Conservation (phyloP, 2,888 invertebrate genomes). For the Caenorhabditis imperialis region DNA sequence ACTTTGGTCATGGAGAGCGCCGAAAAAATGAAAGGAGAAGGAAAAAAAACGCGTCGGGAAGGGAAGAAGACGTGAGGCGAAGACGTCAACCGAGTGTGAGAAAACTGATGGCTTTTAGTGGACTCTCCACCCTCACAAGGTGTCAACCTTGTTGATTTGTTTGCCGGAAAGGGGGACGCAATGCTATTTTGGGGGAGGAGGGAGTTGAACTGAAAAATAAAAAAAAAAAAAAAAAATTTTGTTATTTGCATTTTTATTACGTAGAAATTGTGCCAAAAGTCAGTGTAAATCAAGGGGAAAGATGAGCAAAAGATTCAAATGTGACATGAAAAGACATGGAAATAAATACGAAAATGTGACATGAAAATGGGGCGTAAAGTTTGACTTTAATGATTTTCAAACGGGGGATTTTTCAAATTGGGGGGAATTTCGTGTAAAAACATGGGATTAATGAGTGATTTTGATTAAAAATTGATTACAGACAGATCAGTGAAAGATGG, state of each 20-base stretch:
- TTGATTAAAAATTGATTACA: conserved; percentile 12
- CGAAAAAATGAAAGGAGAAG: conserved; percentile 8
- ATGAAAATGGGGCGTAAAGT: conserved; percentile 23
- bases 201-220: conserved; percentile 29
- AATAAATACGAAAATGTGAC: conserved; percentile 6
- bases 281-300: conserved; percentile 37
- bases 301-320: conserved; percentile 28
- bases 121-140: conserved; percentile 41
- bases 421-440: conserved; percentile 1
- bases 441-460: not conserved
- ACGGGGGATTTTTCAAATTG: too few species aligned
- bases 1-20: conserved; percentile 4
- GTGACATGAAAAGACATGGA: conserved; percentile 12
- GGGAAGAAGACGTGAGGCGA: conserved; percentile 10
- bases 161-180: not conserved
- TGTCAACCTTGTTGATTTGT: conserved; percentile 54
- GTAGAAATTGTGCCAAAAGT: too few species aligned
- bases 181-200: conserved; percentile 3
- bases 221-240: too few species aligned
- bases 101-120: conserved; percentile 54
- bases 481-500: conserved; percentile 64
- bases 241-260: too few species aligned
- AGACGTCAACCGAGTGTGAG: conserved; percentile 26
- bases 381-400: too few species aligned
- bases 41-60: conserved; percentile 1